Evolutionary conservation across 2,113 vertebrate species (phyloP).

Genomic region (Trinectes maculatus): DNA sequence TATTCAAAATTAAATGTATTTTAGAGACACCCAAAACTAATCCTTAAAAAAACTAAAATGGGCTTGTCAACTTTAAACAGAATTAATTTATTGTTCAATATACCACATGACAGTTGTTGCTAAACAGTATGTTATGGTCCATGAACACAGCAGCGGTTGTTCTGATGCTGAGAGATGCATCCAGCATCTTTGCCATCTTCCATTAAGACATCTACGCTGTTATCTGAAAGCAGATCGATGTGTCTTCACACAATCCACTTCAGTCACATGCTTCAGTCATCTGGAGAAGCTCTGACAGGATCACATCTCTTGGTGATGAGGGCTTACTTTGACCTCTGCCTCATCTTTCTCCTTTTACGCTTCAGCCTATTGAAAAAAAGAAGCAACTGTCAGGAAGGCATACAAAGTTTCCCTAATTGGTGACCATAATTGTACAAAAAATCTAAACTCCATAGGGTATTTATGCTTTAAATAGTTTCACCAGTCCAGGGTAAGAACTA

Average conservation of each 20-base stretch:
- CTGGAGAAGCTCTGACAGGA: constrained; percentile 31
- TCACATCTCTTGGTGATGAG: constrained; percentile 56
- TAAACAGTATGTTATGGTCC: constrained; percentile 55
- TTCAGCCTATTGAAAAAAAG: constrained; percentile 85
- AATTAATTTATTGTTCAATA: constrained; percentile 71
- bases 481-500: no score
- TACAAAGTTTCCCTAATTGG: not conserved
- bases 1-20: no score
- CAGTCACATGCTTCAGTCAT: constrained; percentile 4
- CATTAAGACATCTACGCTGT: constrained; percentile 1
- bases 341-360: constrained; percentile 98
- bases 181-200: constrained; percentile 45
- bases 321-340: constrained; percentile 94
- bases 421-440: not conserved
- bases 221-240: not conserved
- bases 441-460: not conserved
- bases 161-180: constrained; percentile 31
- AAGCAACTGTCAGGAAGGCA: not conserved
- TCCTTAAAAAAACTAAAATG: no score
- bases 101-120: constrained; percentile 52
- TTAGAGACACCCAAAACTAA: no score
- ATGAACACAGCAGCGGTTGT: constrained; percentile 60
- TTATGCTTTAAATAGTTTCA: not conserved
- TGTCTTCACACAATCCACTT: not conserved
- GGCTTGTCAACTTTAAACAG: constrained; percentile 44